Evolutionary conservation across 2,797 vertebrate genomes (phyloP), one percentile per base, ranked within the genome.

Genomic region (Xiphorhynchus erythropygius): DNA sequence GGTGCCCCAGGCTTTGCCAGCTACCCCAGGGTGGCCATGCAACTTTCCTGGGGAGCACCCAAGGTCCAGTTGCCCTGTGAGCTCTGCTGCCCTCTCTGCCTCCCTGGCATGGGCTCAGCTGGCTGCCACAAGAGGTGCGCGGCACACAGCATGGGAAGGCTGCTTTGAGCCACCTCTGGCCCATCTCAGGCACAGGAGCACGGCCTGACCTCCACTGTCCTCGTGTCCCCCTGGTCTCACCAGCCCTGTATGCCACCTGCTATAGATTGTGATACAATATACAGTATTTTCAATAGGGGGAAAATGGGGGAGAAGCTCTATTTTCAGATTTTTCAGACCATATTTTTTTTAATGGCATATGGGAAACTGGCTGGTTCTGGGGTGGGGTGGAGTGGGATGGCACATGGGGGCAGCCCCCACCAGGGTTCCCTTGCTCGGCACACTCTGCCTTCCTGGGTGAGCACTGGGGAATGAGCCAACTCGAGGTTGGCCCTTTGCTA

Each of bases 311-410:
- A 91, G 67, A 93, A 92, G 37, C 87, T 94, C 90, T 96, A 94
- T 95, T 96, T 96, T 96, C 96, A 81, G 83, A 94, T 92, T 95
- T 96, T 96, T 94, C 93, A 94, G 85, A 95, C 87, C 67, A 15
- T 93, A 70, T 95, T 84, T 86, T 94, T 95, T 96, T 92, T 90
- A 93, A 78, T 0, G 50, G 93, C 77, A 39, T 73, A 78, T 50
- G 64, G 82, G 69, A 56, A 41, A 35, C 62, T 85, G 82, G 17
- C 64, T 67, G 76, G 46, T 44, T 50, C 23, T 18, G 57, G 41
- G 56, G 13, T 12, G 35, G 30, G 23, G 5, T 24, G 24, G 44
- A 46, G 44, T 46, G 44, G 44, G 44, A 18, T 3, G 15, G 57
- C 23, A 65, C 1, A 1, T 15, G 28, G 11, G 37, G 12, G 11